A percentile compares a stretch with the other conserved stretches of the same genome.
Conservation (phyloP, 2,797 vertebrate genomes). For the Corythornis leucogaster region DNA sequence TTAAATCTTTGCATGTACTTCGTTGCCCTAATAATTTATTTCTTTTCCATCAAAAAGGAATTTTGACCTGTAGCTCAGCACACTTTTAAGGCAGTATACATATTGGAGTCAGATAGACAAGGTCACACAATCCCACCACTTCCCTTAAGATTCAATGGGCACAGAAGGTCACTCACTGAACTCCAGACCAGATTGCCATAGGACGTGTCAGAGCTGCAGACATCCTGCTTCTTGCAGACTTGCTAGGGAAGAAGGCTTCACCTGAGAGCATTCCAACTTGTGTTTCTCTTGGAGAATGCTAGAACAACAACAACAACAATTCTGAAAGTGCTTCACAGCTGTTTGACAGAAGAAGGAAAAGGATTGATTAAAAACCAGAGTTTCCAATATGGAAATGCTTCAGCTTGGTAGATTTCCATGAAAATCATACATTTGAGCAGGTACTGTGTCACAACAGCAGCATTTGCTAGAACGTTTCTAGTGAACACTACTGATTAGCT, state of each 20-base stretch:
- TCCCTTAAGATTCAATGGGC: background rate
- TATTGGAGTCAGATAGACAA: background rate
- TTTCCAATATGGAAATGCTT: background rate
- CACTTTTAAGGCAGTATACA: background rate
- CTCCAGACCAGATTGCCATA: accelerated
- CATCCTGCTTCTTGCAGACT: no score
- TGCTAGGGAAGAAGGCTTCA: no score
- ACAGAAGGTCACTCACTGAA: background rate
- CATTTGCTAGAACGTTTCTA: background rate
- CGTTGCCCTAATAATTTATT: background rate
- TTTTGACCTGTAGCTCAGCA: background rate
- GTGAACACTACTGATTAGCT: background rate
- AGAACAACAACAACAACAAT: no score
- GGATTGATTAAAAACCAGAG: no score
- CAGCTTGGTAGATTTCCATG: background rate
- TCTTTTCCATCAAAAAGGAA: background rate
- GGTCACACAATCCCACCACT: background rate
- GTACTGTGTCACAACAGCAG: background rate
- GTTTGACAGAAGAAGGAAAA: no score
- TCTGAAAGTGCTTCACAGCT: no score
- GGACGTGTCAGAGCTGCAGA: no score
- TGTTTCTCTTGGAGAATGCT: no score
- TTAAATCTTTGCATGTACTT: background rate
- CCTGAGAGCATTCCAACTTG: no score
- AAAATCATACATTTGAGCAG: background rate